Percentiles rank a stretch among this genome's conserved stretches.
Conservation (phyloP, 1,140 invertebrate genomes). For the Nomia melanderi region DNA sequence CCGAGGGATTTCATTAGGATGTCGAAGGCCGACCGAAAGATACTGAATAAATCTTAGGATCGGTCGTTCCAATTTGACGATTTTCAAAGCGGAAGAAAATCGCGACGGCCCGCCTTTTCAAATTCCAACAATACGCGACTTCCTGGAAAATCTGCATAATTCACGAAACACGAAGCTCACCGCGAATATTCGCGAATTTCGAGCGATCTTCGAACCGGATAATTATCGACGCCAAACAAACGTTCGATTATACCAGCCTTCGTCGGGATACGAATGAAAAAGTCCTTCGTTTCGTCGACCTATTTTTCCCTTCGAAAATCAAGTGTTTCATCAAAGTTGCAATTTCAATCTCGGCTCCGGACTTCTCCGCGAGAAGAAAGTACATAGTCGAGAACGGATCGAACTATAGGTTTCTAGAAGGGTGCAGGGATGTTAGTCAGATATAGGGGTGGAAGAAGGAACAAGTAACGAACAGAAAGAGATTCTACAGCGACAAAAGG, state of each 20-base stretch:
- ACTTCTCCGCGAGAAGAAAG: not conserved
- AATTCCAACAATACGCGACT: not conserved
- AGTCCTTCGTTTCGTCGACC: not conserved
- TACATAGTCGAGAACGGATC: too few relatives aligned
- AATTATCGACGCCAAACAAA: slow-evolving; percentile 7
- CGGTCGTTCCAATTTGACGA: not conserved
- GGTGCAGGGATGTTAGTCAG: too few relatives aligned
- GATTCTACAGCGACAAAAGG: too few relatives aligned
- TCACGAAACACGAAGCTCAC: too few relatives aligned
- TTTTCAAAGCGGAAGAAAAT: too few relatives aligned
- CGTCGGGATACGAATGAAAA: slow-evolving; percentile 14
- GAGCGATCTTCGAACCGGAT: not conserved
- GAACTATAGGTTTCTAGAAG: too few relatives aligned
- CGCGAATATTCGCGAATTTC: not conserved
- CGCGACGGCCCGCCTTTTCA: too few relatives aligned
- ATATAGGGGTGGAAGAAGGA: too few relatives aligned
- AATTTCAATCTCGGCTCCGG: slow-evolving; percentile 11
- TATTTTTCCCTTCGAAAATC: slow-evolving; percentile 1
- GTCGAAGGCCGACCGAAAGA: not conserved
- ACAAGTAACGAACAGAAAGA: too few relatives aligned
- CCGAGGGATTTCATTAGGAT: not conserved
- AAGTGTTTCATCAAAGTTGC: slow-evolving; percentile 19
- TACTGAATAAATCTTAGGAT: not conserved
- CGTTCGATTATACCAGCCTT: too few relatives aligned
- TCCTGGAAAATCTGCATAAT: too few relatives aligned